Conservation (phyloP, 2,888 invertebrate species). For the Steinernema hermaphroditum region DNA sequence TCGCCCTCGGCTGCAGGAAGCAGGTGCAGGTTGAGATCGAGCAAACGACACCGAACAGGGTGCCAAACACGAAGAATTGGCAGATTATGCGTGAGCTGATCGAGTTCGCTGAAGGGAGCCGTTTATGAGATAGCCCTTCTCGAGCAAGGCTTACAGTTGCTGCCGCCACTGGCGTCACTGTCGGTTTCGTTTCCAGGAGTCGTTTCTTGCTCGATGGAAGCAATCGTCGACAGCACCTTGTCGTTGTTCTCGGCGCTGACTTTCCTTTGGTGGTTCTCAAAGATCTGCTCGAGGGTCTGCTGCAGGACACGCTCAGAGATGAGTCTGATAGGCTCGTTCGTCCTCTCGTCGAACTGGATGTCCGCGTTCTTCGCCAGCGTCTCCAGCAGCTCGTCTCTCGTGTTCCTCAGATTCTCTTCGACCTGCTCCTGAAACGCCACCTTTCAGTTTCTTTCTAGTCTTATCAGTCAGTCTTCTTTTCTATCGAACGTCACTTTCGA, state of each 20-base stretch:
- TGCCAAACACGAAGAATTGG: conserved; percentile 48
- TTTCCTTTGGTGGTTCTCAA: conserved; percentile 17
- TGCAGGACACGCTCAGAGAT: conserved; percentile 25
- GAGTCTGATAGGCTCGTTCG: conserved; percentile 24
- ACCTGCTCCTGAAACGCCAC: conserved; percentile 21
- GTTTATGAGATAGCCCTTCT: too few species aligned
- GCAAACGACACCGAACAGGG: conserved; percentile 45
- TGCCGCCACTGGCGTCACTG: neutral
- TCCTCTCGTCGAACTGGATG: conserved; percentile 7
- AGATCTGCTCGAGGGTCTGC: conserved; percentile 27
- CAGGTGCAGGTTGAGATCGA: conserved; percentile 46
- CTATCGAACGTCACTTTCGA: too few species aligned
- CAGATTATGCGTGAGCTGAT: conserved; percentile 34
- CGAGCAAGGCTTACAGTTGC: neutral
- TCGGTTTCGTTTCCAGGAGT: conserved; percentile 25
- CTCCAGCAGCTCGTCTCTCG: conserved; percentile 24
- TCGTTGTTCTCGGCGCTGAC: neutral
- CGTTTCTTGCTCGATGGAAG: neutral
- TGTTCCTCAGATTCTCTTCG: conserved; percentile 19
- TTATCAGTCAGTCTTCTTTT: too few species aligned
- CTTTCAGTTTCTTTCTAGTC: neutral
- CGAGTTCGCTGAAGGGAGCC: conserved; percentile 11
- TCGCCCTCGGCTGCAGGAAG: conserved; percentile 38
- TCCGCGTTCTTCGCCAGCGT: conserved; percentile 28
- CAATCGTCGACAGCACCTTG: neutral